Evolutionary conservation across 2,797 vertebrate species (phyloP), one percentile per base, ranked within the genome.

Genomic region (Siniperca scherzeri): DNA sequence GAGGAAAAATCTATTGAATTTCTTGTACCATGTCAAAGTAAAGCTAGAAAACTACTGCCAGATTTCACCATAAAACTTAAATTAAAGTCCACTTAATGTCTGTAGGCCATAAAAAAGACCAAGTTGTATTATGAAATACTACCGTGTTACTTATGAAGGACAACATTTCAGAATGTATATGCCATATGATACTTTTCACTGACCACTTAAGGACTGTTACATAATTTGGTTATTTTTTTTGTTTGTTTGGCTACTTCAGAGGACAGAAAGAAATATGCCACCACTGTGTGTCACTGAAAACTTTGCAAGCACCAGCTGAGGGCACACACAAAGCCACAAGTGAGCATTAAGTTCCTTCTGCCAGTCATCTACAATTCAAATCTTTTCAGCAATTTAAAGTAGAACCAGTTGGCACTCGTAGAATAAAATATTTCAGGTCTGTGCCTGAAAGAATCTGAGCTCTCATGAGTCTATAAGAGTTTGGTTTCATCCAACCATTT

Each of bases 301-400:
- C 53, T 70, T 62, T 50, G 50, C 70, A 73, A 74, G 62, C 30
- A 81, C 79, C 60, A 84, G 55, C 68, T 52, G 44, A 50, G 73
- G 62, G 77, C 60, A 79, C 48, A 57, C 46, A 66, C 57, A 80
- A 81, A 66, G 65, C 62, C 80, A 87, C 64, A 80, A 77, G 82
- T 74, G 68, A 92, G 81, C 70, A 70, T 80, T 73, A 81, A 48
- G 27, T 74, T 90, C 55, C 78, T 68, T 74, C 83, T 87, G 87
- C 75, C 87, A 92, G 84, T 92, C 80, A 87, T 64, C 67, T 73
- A 75, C 61, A 86, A 87, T 83, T 72, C 52, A 77, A 82, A 59
- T 77, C 76, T 74, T 87, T 80, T 87, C 82, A 82, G 82, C 60
- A 83, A 81, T 89, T 84, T 89, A 72, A 91, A 91, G 85, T 76